These are phyloP conservation scores for Villa cingulata DNA, from an alignment of 2,888 invertebrate genomes.

Conservation along the genomic window DNA sequence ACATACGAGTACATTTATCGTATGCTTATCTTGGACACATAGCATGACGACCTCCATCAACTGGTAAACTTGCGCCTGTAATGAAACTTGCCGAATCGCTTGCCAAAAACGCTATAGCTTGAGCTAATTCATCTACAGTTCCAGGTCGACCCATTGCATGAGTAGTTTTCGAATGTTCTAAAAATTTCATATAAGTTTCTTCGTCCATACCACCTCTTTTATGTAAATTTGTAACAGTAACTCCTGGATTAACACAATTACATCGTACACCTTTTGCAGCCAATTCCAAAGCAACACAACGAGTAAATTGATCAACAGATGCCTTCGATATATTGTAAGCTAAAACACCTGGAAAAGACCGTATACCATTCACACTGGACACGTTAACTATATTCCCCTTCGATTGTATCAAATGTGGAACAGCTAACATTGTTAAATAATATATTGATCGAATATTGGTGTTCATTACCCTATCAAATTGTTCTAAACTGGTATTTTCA, in stretches of 20 bases:
- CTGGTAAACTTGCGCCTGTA: constrained; percentile 76
- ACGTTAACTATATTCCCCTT: constrained; percentile 92
- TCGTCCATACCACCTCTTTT: constrained; percentile 72
- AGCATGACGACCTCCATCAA: constrained; percentile 90
- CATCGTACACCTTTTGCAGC: constrained; percentile 73
- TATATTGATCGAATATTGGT: constrained; percentile 75
- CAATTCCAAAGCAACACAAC: constrained; percentile 78
- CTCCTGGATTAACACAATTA: constrained; percentile 84
- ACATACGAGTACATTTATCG: no score
- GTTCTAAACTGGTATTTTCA: constrained; percentile 71
- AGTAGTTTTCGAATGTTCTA: constrained; percentile 71
- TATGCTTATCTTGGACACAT: constrained; percentile 89
- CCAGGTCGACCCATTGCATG: constrained; percentile 88
- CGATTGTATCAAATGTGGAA: constrained; percentile 67
- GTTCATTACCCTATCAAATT: constrained; percentile 81
- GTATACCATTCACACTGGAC: constrained; percentile 83
- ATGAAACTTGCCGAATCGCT: constrained; percentile 78
- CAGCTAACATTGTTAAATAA: constrained; percentile 72
- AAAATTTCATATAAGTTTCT: constrained; percentile 67
- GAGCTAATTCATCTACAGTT: constrained; percentile 72
- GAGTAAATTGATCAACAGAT: constrained; percentile 88
- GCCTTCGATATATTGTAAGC: constrained; percentile 90
- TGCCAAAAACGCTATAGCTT: constrained; percentile 81
- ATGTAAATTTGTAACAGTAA: constrained; percentile 78
- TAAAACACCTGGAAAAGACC: constrained; percentile 79